phyloP scores from a whole-genome alignment of 2,113 vertebrate species.

The Nyctibius bracteatus region DNA sequence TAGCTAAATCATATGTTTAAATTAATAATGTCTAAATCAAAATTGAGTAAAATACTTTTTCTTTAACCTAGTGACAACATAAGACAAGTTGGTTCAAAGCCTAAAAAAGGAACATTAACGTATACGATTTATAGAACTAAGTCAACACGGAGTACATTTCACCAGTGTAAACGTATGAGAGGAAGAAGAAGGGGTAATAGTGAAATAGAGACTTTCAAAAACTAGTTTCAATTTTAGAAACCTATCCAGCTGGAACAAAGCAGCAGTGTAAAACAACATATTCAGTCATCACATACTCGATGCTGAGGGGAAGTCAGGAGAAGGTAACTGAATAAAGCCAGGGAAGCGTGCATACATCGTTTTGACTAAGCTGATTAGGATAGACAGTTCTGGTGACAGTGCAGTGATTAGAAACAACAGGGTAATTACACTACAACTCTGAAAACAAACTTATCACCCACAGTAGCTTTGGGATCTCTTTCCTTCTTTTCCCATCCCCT shows the following conservation, averaged over 20 bases:
- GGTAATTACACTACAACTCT: not conserved
- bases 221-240: not conserved
- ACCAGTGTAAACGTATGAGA: not conserved
- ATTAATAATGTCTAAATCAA: not conserved
- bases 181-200: not conserved
- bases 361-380: not conserved
- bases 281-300: rapidly evolving
- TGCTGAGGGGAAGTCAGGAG: not conserved
- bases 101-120: not conserved
- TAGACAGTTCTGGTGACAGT: not conserved
- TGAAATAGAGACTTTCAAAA: not conserved
- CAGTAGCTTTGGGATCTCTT: not conserved
- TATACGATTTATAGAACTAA: not conserved
- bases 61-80: not conserved
- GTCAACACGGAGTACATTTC: not conserved
- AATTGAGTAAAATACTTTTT: not conserved
- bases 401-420: not conserved
- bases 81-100: not conserved
- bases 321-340: not conserved
- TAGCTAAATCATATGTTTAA: not conserved
- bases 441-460: not conserved
- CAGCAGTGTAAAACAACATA: not conserved
- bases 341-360: rapidly evolving
- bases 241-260: not conserved
- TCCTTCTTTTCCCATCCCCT: not conserved